Conservation (phyloP, 2,888 invertebrate genomes). For the Chrysolina oricalcia region DNA sequence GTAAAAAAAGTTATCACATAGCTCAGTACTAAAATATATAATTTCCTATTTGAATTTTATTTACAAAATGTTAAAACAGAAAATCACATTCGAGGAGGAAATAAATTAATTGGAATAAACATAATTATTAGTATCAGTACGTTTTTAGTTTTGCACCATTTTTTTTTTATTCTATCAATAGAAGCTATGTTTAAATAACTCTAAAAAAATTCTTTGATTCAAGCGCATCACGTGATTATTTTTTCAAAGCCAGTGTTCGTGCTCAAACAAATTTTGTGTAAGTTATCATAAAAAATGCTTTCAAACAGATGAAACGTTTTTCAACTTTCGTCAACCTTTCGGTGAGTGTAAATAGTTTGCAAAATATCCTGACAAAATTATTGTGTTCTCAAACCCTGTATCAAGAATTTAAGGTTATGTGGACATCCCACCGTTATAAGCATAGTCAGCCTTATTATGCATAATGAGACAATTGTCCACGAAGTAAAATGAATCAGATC, state of each 20-base stretch:
- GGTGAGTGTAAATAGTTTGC: conserved; percentile 44
- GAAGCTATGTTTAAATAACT: conserved; percentile 40
- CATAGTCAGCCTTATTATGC: conserved; percentile 99
- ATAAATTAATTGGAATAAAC: neutral
- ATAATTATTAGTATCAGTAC: conserved; percentile 30
- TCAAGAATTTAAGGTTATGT: conserved; percentile 49
- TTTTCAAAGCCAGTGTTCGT: conserved; percentile 48
- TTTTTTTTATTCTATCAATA: conserved; percentile 32
- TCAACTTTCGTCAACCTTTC: neutral
- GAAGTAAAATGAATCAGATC: conserved; percentile 99
- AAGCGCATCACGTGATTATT: conserved; percentile 50
- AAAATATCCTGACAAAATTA: conserved; percentile 49
- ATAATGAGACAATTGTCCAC: conserved; percentile 97
- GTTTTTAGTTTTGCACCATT: conserved; percentile 12
- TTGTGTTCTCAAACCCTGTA: conserved; percentile 51
- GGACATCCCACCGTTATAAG: conserved; percentile 87
- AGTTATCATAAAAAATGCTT: conserved; percentile 37
- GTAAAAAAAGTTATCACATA: conserved; percentile 23
- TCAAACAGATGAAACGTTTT: conserved; percentile 3
- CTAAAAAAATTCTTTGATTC: conserved; percentile 37
- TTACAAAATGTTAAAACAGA: conserved; percentile 15
- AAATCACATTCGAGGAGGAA: conserved; percentile 1
- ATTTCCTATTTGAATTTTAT: conserved; percentile 11
- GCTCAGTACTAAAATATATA: conserved; percentile 13
- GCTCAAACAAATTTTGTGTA: conserved; percentile 45